Evolutionary conservation across 2,888 invertebrate species (phyloP), one percentile per base, ranked within the genome.

Genomic region (Gymnoscelis rufifasciata): DNA sequence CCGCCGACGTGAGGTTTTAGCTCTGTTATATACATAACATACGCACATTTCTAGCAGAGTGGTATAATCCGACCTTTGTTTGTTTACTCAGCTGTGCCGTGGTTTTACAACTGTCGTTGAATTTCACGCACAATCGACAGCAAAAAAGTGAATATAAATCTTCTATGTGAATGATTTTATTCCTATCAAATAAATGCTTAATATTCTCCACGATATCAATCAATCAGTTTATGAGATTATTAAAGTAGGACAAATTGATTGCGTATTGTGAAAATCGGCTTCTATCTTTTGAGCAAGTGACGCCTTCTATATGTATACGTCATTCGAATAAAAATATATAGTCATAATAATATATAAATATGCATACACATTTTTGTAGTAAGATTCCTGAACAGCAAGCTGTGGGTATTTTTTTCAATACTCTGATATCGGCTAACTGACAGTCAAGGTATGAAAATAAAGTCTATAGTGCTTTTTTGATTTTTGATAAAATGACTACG

Each of bases 31-130:
- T 19, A 19, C 19, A 19, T 8, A 1, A 15, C 15, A 31, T 40
- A 35, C 11, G 31, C 41, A 36, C 19, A 14, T 48, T 15, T 45
- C 41, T 29, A 43, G 28, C 37, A 47, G 43, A 56, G 53, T 47
- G 38, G 51, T 45, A 30, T 54, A 52, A 56, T 46, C 36, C 28
- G 36, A 36, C 15, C 35, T 48, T 29, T 50, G 51, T 55, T 57
- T 57, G 42, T 57, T 53, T 55, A 55, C 53, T 28, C 30, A 41
- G 43, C 43, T 43, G 30, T 35, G 47, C 38, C 48, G 49, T 49
- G 47, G 44, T 52, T 56, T 52, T 49, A 54, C 50, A 47, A 40
- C 46, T 28, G 29, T 43, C 37, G 40, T 38, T 44, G 39, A 35
- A 27, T 38, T 52, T 38, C 43, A 14, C 31, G 36, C 41, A 41